Conservation (phyloP, 2,797 vertebrate genomes). For the Emys orbicularis region DNA sequence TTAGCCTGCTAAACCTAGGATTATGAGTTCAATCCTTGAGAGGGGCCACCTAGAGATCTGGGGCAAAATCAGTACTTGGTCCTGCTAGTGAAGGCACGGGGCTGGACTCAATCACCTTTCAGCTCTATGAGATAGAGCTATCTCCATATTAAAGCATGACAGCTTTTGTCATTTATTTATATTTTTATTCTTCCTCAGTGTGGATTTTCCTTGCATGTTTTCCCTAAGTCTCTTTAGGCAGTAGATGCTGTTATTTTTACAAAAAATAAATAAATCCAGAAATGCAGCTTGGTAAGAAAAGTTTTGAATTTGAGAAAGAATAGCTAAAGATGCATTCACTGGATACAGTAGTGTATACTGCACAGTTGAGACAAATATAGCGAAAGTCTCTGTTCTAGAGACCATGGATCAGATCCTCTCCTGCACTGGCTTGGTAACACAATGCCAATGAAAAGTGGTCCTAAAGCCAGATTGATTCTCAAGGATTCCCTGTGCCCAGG, state of each 20-base stretch:
- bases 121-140: too few relatives aligned
- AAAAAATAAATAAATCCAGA: not conserved
- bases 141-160: too few relatives aligned
- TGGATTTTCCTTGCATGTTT: not conserved
- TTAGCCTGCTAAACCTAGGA: too few relatives aligned
- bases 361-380: not conserved
- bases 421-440: not conserved
- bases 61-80: too few relatives aligned
- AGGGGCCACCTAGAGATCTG: too few relatives aligned
- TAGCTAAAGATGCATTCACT: not conserved
- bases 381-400: not conserved
- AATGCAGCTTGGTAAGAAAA: accelerated
- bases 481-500: not conserved
- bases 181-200: not conserved
- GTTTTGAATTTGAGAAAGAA: not conserved
- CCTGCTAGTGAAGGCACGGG: too few relatives aligned
- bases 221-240: not conserved
- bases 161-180: accelerated
- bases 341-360: not conserved
- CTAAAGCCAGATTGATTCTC: not conserved
- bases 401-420: not conserved
- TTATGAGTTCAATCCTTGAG: too few relatives aligned
- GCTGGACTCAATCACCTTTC: too few relatives aligned
- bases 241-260: accelerated
- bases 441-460: not conserved